These are phyloP conservation scores for Pangasius sanitwongsei DNA, from an alignment of 2,797 vertebrate species.

Conservation along the genomic window DNA sequence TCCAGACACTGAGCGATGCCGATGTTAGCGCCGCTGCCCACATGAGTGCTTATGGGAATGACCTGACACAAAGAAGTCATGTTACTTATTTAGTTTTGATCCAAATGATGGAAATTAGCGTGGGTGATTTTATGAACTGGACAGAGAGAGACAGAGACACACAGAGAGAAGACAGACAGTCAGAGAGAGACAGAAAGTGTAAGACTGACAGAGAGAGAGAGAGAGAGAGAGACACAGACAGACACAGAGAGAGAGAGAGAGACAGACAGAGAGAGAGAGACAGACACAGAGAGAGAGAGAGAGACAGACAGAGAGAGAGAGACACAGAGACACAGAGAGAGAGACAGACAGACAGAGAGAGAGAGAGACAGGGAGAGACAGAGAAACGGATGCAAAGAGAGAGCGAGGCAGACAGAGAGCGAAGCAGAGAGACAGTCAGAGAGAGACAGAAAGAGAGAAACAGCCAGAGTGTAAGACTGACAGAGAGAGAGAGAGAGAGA, in stretches of 20 bases:
- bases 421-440: background rate
- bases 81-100: background rate
- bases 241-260: background rate
- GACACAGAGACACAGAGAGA: background rate
- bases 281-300: background rate
- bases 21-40: constrained; percentile 85
- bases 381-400: background rate
- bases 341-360: background rate
- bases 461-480: too few species aligned
- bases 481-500: background rate
- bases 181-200: background rate
- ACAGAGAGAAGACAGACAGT: background rate
- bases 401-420: background rate
- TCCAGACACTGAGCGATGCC: constrained; percentile 93
- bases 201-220: background rate
- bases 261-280: background rate
- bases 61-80: constrained; percentile 75
- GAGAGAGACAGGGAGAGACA: background rate
- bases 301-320: background rate
- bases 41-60: constrained; percentile 85
- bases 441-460: background rate
- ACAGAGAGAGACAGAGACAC: background rate
- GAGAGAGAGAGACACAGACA: too few species aligned
- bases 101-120: background rate
- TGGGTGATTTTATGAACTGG: background rate